Percentiles rank a stretch among this genome's conserved stretches.
These are phyloP conservation scores for Hippocampus comes DNA, from an alignment of 2,113 vertebrate genomes.

Conservation along the genomic window DNA sequence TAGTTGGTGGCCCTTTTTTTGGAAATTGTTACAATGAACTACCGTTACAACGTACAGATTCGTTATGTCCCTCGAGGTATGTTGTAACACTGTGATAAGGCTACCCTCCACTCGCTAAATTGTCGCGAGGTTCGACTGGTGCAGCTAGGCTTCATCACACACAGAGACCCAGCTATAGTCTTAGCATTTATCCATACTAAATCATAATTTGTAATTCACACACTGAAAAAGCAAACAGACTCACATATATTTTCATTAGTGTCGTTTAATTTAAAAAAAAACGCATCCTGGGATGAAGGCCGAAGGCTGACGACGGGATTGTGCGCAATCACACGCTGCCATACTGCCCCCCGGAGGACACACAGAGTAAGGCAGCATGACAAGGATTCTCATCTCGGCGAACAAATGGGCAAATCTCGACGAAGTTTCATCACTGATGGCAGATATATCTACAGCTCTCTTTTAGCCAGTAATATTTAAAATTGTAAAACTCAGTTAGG, in stretches of 20 bases:
- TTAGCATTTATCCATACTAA: not conserved
- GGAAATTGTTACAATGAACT: too few relatives aligned
- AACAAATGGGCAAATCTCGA: not conserved
- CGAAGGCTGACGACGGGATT: not conserved
- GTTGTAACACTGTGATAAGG: too few relatives aligned
- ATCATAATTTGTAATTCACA: not conserved
- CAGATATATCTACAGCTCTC: not conserved
- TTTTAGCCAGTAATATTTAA: not conserved
- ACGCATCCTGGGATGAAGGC: slow-evolving; percentile 2
- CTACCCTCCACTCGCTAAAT: too few relatives aligned
- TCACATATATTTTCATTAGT: slow-evolving; percentile 41
- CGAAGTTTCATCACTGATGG: not conserved
- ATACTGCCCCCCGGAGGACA: slow-evolving; percentile 52
- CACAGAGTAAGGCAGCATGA: slow-evolving; percentile 41
- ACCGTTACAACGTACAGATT: too few relatives aligned
- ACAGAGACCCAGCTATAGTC: too few relatives aligned
- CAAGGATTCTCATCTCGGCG: slow-evolving; percentile 12
- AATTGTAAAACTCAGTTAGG: not conserved
- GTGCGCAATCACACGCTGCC: not conserved
- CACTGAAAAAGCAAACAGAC: not conserved
- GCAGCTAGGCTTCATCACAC: too few relatives aligned
- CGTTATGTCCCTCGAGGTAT: too few relatives aligned
- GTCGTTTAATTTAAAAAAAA: slow-evolving; percentile 55
- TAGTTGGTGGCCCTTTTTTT: too few relatives aligned
- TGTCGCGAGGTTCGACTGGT: too few relatives aligned